These are phyloP conservation scores for Spisula solida DNA, from an alignment of 2,888 invertebrate genomes.

Conservation along the genomic window DNA sequence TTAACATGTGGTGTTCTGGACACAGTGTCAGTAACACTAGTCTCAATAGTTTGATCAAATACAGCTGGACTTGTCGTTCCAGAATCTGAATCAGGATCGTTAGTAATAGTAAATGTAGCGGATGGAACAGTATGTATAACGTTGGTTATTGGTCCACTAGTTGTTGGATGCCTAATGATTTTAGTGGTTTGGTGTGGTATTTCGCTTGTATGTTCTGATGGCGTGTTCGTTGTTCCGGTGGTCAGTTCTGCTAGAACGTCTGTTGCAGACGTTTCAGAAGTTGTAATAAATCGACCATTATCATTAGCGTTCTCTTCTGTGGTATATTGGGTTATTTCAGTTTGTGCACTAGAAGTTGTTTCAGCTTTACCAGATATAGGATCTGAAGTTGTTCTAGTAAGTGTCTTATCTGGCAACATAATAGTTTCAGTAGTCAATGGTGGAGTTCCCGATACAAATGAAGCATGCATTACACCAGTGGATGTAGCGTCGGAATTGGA, in stretches of 20 bases:
- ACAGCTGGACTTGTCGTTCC: not conserved
- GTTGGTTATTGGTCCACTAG: not conserved
- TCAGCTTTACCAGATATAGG: not conserved
- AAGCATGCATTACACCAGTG: not conserved
- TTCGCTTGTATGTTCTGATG: not conserved
- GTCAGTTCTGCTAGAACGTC: too few species aligned
- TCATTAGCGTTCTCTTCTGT: too few species aligned
- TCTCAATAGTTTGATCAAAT: not conserved
- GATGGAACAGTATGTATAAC: not conserved
- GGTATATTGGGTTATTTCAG: too few species aligned
- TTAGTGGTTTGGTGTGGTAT: not conserved
- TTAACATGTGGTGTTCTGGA: not conserved
- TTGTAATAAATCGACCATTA: too few species aligned
- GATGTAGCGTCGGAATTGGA: not conserved
- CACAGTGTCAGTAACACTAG: not conserved
- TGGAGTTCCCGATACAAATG: not conserved
- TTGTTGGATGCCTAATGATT: not conserved
- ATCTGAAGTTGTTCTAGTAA: not conserved
- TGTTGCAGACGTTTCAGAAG: too few species aligned
- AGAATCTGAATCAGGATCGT: not conserved
- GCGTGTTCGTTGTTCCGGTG: not conserved
- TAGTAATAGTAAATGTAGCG: not conserved
- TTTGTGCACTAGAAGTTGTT: not conserved
- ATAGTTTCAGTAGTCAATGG: not conserved
- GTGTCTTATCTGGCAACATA: not conserved